Conservation (phyloP, 92 coral and sea anemone species). For the Heliopora coerulea region DNA sequence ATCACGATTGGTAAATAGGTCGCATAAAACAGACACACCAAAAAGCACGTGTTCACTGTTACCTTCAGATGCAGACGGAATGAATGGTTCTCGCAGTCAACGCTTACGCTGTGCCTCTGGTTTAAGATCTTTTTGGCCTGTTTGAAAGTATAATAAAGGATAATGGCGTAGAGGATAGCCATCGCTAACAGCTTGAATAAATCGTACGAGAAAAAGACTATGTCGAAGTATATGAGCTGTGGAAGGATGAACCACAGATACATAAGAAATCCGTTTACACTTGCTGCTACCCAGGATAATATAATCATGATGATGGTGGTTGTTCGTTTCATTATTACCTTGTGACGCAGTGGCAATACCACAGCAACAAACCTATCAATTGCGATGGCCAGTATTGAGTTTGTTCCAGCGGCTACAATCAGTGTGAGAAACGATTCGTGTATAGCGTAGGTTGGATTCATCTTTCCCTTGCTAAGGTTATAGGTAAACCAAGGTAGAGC, state of each 20-base stretch:
- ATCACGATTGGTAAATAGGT: slow-evolving; percentile 14
- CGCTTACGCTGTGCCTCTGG: not conserved
- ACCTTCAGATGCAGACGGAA: slow-evolving; percentile 2
- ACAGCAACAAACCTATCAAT: not conserved
- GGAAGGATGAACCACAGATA: too few species aligned
- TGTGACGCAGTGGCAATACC: not conserved
- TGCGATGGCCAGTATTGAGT: not conserved
- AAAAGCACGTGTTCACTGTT: slow-evolving; percentile 1
- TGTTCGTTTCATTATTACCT: not conserved
- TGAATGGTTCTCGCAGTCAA: not conserved
- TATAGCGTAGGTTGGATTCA: not conserved
- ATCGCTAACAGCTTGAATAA: too few species aligned
- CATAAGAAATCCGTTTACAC: not conserved
- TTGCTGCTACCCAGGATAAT: not conserved
- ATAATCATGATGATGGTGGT: not conserved
- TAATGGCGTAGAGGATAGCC: too few species aligned
- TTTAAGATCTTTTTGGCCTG: not conserved
- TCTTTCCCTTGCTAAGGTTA: not conserved
- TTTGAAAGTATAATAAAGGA: not conserved
- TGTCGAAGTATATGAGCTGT: too few species aligned
- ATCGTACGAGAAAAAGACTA: too few species aligned
- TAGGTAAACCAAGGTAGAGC: not conserved
- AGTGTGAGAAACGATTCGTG: not conserved
- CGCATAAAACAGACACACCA: slow-evolving; percentile 20
- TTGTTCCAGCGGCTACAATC: not conserved